Evolutionary conservation across 2,888 invertebrate species (phyloP), one percentile per base, ranked within the genome.

Genomic region (Phanerotoma sp.): DNA sequence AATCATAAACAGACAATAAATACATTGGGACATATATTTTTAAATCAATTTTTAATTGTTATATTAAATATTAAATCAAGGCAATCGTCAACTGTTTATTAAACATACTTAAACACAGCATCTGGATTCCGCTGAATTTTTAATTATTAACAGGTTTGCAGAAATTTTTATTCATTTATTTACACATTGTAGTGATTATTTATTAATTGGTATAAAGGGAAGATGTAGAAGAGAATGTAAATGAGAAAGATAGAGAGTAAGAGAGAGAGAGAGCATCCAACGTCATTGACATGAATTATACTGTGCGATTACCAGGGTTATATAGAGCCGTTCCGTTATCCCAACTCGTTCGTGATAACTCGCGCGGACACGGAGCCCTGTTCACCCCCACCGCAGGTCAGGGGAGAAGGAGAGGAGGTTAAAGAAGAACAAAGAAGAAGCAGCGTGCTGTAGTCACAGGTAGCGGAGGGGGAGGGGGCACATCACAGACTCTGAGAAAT

Each of bases 271-370:
- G 35, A 38, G 38, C 16, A 38, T 11, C 38, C 38, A 5, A 38
- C 38, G 38, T 38, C 38, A 38, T 38, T 38, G 38, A 38, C 38
- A 38, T 38, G 38, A 38, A 38, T 38, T 38, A 38, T 38, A 38
- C 45, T 45, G 25, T 20, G 33, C 40, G 21, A 21, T 41, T 37
- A 25, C 7, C 20, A 41, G 35, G 46, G 32, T 35, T 46, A 45
- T 45, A 51, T n/a, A 45, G 21, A 38, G 54, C 57, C 61, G 67
- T 68, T 66, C 65, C 66, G 69, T 69, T 68, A 68, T 60, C 56
- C 58, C 56, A 35, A 16, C 44, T 50, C 62, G 61, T 62, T 58
- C 59, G 61, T 58, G 62, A 59, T 59, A 62, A 62, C 61, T 62
- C 62, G 58, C 56, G 55, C 57, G 47, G 40, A 51, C 54, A 48